phyloP scores from a whole-genome alignment of 2,113 vertebrate genomes.

The Elephas maximus region DNA sequence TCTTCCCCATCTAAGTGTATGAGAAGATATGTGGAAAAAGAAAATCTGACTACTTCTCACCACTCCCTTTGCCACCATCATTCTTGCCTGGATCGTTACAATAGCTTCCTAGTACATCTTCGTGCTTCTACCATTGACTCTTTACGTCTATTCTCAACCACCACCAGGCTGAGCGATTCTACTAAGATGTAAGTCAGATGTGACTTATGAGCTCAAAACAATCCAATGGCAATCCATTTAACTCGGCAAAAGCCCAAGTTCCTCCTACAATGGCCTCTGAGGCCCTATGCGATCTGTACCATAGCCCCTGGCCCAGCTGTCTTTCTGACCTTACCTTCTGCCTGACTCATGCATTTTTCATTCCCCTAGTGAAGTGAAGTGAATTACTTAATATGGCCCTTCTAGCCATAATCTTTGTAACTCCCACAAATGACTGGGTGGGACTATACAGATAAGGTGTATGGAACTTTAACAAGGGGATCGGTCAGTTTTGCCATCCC shows the following conservation, averaged over 20 bases:
- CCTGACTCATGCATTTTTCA: neutral
- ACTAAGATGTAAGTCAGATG: slow-evolving; percentile 24
- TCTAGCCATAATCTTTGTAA: no score
- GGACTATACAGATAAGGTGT: no score
- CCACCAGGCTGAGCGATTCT: neutral
- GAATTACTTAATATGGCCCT: no score
- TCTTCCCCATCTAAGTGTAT: neutral
- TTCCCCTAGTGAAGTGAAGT: neutral
- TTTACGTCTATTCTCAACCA: slow-evolving; percentile 32
- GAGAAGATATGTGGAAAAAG: slow-evolving; percentile 45
- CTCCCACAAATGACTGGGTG: no score
- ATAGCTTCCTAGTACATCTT: neutral
- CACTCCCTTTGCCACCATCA: neutral
- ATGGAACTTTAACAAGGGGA: no score
- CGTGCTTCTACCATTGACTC: neutral
- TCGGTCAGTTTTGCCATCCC: no score
- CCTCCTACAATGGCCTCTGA: neutral
- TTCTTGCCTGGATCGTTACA: slow-evolving; percentile 1
- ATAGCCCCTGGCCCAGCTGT: neutral
- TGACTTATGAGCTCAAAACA: neutral
- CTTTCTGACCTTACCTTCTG: neutral
- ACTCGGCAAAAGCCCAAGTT: neutral
- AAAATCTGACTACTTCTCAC: neutral
- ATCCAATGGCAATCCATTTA: neutral
- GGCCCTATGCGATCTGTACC: neutral